Evolutionary conservation across 2,797 vertebrate species (phyloP).

Genomic region (Helostoma temminkii): DNA sequence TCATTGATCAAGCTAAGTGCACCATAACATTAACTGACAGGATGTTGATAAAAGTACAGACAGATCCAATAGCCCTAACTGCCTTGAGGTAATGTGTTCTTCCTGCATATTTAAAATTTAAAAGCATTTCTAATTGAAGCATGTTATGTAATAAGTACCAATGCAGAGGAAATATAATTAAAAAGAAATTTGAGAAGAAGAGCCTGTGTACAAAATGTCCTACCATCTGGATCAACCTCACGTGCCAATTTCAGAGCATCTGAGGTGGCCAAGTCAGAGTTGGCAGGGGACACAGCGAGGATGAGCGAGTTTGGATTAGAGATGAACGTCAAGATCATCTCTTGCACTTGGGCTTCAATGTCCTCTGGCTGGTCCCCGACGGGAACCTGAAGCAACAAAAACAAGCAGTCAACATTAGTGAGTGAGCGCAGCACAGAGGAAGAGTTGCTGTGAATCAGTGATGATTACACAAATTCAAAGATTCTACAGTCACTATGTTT

Average conservation of each 20-base stretch:
- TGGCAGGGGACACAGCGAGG: conserved; percentile 90
- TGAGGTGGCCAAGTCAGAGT: conserved; percentile 92
- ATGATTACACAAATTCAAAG: conserved; percentile 1
- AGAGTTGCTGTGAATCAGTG: conserved; percentile 24
- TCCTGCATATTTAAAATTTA: conserved; percentile 37
- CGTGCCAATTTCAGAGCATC: conserved; percentile 93
- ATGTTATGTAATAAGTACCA: conserved; percentile 37
- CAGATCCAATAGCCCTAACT: conserved; percentile 23
- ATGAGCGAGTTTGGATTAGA: conserved; percentile 91
- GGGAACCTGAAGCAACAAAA: conserved; percentile 84
- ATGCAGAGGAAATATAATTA: conserved; percentile 39
- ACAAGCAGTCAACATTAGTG: conserved; percentile 13
- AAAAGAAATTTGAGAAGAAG: conserved; percentile 46
- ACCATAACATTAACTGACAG: conserved; percentile 24
- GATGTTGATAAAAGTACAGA: conserved; percentile 27
- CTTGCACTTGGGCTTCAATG: conserved; percentile 90
- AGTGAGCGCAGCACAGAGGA: conserved; percentile 19
- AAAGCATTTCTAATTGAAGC: conserved; percentile 30
- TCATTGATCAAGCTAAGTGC: conserved; percentile 32
- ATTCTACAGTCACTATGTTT: conserved; percentile 8
- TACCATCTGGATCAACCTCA: conserved; percentile 92
- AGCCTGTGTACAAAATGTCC: conserved; percentile 51
- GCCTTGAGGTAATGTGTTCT: conserved; percentile 13
- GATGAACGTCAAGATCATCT: conserved; percentile 92
- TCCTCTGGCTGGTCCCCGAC: conserved; percentile 93